Evolutionary conservation across 2,113 vertebrate genomes (phyloP).

Genomic region (Paralichthys olivaceus): DNA sequence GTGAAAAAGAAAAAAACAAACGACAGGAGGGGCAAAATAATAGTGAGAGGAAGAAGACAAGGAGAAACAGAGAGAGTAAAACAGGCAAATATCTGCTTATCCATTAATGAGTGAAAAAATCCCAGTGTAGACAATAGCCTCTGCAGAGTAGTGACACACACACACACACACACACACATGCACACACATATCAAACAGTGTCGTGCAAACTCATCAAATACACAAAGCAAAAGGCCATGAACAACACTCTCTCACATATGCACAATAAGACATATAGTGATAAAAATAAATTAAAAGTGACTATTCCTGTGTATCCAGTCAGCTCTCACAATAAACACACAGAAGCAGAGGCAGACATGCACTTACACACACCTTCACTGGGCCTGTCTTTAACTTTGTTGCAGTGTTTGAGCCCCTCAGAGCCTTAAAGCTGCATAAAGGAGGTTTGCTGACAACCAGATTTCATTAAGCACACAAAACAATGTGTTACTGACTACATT

Average conservation of each 20-base stretch:
- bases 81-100: slow-evolving; percentile 96
- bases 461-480: slow-evolving; percentile 46
- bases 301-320: background rate
- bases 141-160: slow-evolving; percentile 21
- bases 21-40: slow-evolving; percentile 86
- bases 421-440: slow-evolving; percentile 25
- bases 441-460: slow-evolving; percentile 36
- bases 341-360: slow-evolving; percentile 13
- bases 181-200: slow-evolving; percentile 14
- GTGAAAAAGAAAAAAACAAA: slow-evolving; percentile 81
- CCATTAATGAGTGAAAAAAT: slow-evolving; percentile 80
- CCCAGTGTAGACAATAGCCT: slow-evolving; percentile 51
- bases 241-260: slow-evolving; percentile 9
- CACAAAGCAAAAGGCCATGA: slow-evolving; percentile 3
- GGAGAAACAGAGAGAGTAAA: slow-evolving; percentile 99
- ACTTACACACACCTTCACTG: background rate
- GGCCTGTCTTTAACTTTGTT: slow-evolving; percentile 1
- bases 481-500: slow-evolving; percentile 37
- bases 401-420: slow-evolving; percentile 10
- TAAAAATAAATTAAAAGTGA: background rate
- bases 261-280: slow-evolving; percentile 8
- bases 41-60: slow-evolving; percentile 89
- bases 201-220: slow-evolving; percentile 10
- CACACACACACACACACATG: slow-evolving; percentile 27
- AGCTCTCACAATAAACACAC: background rate